phyloP scores from a whole-genome alignment of 2,797 vertebrate genomes.

The Ispidina picta region DNA sequence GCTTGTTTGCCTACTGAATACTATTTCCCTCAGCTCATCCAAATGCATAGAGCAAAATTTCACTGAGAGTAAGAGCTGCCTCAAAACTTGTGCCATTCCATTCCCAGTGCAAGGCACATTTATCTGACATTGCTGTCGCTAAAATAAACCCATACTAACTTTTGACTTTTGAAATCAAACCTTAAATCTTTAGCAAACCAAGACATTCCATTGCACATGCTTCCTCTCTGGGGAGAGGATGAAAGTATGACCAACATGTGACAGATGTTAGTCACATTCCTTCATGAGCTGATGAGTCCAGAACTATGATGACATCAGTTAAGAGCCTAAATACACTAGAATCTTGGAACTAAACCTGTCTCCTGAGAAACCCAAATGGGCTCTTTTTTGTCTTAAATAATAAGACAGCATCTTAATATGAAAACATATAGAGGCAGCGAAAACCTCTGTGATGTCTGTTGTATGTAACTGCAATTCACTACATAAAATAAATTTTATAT shows the following conservation, averaged over 20 bases:
- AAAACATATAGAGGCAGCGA: neutral
- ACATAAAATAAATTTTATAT: neutral
- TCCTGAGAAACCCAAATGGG: neutral
- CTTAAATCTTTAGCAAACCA: neutral
- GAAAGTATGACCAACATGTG: neutral
- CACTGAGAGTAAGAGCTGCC: neutral
- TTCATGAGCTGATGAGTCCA: neutral
- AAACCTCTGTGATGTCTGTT: neutral
- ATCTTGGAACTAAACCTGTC: neutral
- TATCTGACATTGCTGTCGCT: neutral
- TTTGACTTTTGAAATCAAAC: neutral
- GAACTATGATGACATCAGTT: neutral
- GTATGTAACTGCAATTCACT: neutral
- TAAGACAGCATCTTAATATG: neutral
- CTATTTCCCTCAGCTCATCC: neutral
- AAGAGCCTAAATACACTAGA: neutral
- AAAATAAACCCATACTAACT: neutral
- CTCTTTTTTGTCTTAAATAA: neutral
- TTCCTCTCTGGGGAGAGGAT: neutral
- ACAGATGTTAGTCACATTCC: neutral
- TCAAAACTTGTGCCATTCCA: neutral
- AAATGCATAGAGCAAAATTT: neutral
- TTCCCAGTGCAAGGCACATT: neutral
- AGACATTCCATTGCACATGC: neutral
- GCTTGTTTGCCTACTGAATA: neutral